These are phyloP conservation scores for Troides aeacus DNA, from an alignment of 2,888 invertebrate genomes.

Conservation along the genomic window DNA sequence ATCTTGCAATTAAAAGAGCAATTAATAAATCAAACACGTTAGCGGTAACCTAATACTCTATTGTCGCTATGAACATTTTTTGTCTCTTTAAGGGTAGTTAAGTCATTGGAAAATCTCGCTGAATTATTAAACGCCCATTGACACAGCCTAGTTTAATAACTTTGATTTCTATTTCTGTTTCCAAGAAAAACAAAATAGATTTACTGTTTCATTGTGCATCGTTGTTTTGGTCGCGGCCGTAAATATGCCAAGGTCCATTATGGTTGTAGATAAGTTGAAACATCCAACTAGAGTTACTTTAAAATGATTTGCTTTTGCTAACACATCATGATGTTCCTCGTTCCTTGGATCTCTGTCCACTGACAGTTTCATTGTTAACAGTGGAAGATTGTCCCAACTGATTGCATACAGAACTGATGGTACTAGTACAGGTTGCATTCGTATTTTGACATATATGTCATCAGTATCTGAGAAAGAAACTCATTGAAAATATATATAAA, in stretches of 20 bases:
- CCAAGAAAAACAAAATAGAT: slow-evolving; percentile 1
- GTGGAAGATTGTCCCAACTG: slow-evolving; percentile 69
- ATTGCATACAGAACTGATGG: slow-evolving; percentile 45
- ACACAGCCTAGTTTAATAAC: no score
- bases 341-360: slow-evolving; percentile 47
- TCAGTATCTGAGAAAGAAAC: slow-evolving; percentile 45
- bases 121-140: no score
- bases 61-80: no score
- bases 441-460: slow-evolving; percentile 50
- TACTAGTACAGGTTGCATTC: slow-evolving; percentile 56
- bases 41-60: not conserved
- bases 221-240: slow-evolving; percentile 57
- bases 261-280: slow-evolving; percentile 56
- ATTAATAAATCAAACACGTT: not conserved
- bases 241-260: slow-evolving; percentile 45
- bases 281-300: slow-evolving; percentile 58
- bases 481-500: not conserved
- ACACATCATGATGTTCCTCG: slow-evolving; percentile 46
- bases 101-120: no score
- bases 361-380: slow-evolving; percentile 52
- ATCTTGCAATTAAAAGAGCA: not conserved
- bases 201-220: slow-evolving; percentile 48
- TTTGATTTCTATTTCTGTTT: not conserved
- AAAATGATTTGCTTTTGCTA: slow-evolving; percentile 56
- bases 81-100: no score